Evolutionary conservation across 1,140 invertebrate species (phyloP), one percentile per base, ranked within the genome.

Genomic region (Drosophila trapezifrons): DNA sequence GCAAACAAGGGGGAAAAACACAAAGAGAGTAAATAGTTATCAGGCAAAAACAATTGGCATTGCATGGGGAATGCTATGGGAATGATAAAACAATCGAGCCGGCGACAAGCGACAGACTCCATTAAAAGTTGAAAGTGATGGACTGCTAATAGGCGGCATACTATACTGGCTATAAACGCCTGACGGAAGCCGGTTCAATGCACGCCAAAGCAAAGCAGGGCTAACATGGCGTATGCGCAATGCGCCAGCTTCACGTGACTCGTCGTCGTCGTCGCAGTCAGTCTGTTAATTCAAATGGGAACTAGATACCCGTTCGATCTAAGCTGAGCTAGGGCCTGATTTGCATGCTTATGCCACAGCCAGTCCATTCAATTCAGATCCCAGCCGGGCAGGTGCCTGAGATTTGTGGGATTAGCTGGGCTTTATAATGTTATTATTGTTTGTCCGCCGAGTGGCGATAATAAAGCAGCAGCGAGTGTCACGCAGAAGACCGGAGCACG

Each of bases 171-270:
- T 76, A 72, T 62, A 62, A 62, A 9, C 35, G 32, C 56, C 77
- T 82, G 64, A 65, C 76, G 76, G 65, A 79, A 76, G 71, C 47
- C 66, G 47, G 83, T 86, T 86, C 83, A 86, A 83, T 87, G 83
- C 79, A 87, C 83, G 80, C 42, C 47, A 57, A 43, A 27, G 22
- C 37, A 32, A 25, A 66, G 35, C 63, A 70, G 60, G 60, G 65
- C 58, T 66, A 78, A 66, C 62, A 72, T 45, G 81, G 80, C 81
- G 81, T 75, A 82, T 82, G 80, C 64, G 79, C 75, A 82, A 75
- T 78, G 49, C 54, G 65, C 32, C 78, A 64, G 60, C 45, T 70
- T 73, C 66, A 71, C 67, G 67, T 70, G 67, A 71, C 67, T 58
- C n/a, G 49, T 45, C 17, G 29, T n/a, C 20, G 20, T n/a, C n/a